Evolutionary conservation across 2,888 invertebrate species (phyloP).

Genomic region (Leptinotarsa peninsularis): DNA sequence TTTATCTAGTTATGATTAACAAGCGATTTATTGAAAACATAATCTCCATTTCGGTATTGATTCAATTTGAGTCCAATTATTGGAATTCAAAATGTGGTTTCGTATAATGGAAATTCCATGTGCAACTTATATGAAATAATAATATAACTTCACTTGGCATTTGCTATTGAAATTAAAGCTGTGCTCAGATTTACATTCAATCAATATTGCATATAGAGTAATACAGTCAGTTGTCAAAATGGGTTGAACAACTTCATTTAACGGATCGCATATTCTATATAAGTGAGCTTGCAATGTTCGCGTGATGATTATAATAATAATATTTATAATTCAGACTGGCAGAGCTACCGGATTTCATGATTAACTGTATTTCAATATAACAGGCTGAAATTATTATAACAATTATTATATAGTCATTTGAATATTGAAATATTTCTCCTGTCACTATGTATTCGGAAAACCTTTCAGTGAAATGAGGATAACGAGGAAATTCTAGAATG

Average conservation of each 20-base stretch:
- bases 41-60: neutral
- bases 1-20: no score
- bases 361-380: neutral
- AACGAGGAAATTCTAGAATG: no score
- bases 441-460: neutral
- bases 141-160: slow-evolving; percentile 24
- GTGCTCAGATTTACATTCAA: slow-evolving; percentile 21
- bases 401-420: neutral
- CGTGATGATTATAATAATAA: neutral
- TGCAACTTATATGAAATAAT: slow-evolving; percentile 36
- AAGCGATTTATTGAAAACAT: neutral
- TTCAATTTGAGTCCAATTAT: slow-evolving; percentile 15
- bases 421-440: slow-evolving; percentile 13
- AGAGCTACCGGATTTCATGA: neutral
- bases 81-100: slow-evolving; percentile 18
- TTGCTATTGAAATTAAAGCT: slow-evolving; percentile 23
- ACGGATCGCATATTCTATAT: neutral
- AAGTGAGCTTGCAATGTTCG: slow-evolving; percentile 9
- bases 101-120: slow-evolving; percentile 34
- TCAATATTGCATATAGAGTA: slow-evolving; percentile 20
- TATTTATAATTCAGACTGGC: slow-evolving; percentile 6
- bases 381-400: slow-evolving; percentile 19
- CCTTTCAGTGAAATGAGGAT: neutral
- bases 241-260: slow-evolving; percentile 20
- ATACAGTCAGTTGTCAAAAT: slow-evolving; percentile 21